Evolutionary conservation across 1,140 invertebrate genomes (phyloP), one percentile per base, ranked within the genome.

Genomic region (Amphibalanus amphitrite): DNA sequence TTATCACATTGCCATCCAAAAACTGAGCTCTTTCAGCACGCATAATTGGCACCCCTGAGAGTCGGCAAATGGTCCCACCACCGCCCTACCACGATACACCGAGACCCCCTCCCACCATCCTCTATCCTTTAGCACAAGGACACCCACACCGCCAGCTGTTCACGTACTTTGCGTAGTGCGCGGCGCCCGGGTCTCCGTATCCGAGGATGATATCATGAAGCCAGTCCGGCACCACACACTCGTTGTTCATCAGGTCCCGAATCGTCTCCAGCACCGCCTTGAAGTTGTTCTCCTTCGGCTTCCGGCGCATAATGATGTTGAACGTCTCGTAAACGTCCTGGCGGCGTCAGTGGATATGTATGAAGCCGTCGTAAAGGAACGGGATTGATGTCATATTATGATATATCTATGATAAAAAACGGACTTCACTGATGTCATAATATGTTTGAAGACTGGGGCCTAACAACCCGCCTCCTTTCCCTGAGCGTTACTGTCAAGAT

Each of bases 251-350:
- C 69, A 99, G 84, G 81, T 98, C 93, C 6, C 97, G 82, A 74
- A 99, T 99, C 0, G 97, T 99, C 81, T 98, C 95, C 73, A 99
- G 80, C 15, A 99, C 97, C 0, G 97, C 97, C 82, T 99, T 95
- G 79, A 99, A 99, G 81, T 99, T 99, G 79, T 99, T 99, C 80
- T 99, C 95, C 79, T 99, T 99, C 0, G 97, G 96, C 81, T 98
- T 98, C 30, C 97, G 84, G 69, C 97, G 85, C 86, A 99, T 92
- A 69, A 99, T 86, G 33, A 99, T 89, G 79, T 98, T 99, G 79
- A 99, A 99, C n/a, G 89, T 89, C 79, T 95, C 92, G 80, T 98
- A 98, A 17, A 97, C 89, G 82, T 94, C 91, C 84, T 91, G 76
- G 68, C 78, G 76, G 47, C 13, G 25, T n/a, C n/a, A n/a, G n/a